Evolutionary conservation across 1,140 invertebrate genomes (phyloP).

Genomic region (Planococcus citri): DNA sequence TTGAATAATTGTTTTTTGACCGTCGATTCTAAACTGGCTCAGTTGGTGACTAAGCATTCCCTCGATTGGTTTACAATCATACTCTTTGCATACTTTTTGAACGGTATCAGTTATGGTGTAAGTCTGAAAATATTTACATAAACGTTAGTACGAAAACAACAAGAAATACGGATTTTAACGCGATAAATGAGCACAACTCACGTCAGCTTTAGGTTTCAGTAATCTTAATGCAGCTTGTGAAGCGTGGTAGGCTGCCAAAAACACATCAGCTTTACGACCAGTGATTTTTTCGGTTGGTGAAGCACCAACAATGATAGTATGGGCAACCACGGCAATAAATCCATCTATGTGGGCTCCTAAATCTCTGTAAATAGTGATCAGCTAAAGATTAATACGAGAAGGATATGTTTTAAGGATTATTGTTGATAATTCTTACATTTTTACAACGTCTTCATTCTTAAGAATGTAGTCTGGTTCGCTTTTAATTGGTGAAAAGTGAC

Average conservation of each 20-base stretch:
- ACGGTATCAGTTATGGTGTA: slow-evolving; percentile 85
- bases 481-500: slow-evolving; percentile 91
- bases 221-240: slow-evolving; percentile 87
- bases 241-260: slow-evolving; percentile 87
- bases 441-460: slow-evolving; percentile 89
- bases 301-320: slow-evolving; percentile 84
- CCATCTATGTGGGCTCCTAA: slow-evolving; percentile 97
- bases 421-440: slow-evolving; percentile 68
- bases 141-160: not conserved
- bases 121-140: slow-evolving; percentile 47
- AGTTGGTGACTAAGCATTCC: slow-evolving; percentile 98
- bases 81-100: slow-evolving; percentile 82
- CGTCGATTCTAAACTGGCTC: slow-evolving; percentile 93
- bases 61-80: slow-evolving; percentile 94
- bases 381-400: not conserved
- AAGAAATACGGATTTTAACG: no score
- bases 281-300: slow-evolving; percentile 53
- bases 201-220: slow-evolving; percentile 81
- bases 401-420: no score
- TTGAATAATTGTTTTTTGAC: slow-evolving; percentile 97
- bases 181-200: slow-evolving; percentile 34
- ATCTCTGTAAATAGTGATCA: slow-evolving; percentile 53
- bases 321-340: slow-evolving; percentile 94
- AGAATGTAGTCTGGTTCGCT: slow-evolving; percentile 81
- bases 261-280: slow-evolving; percentile 86